Percentiles rank a stretch among this genome's conserved stretches.
phyloP scores from a whole-genome alignment of 2,113 vertebrate genomes.

The Halcyon senegalensis region DNA sequence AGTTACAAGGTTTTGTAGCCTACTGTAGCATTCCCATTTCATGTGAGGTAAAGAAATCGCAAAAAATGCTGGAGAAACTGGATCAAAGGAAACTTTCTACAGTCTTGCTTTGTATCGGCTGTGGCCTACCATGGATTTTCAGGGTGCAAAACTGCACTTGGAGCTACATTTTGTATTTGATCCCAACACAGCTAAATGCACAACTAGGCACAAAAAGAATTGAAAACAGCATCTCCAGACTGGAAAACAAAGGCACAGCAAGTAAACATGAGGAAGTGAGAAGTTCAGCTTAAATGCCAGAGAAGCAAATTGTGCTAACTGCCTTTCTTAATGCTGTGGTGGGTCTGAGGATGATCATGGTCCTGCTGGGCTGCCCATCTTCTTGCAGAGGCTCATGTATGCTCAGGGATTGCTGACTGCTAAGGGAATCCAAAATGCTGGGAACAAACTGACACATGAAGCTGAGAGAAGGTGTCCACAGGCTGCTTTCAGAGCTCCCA shows the following conservation, averaged over 20 bases:
- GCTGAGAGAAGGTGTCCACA: background rate
- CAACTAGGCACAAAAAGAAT: background rate
- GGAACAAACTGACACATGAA: background rate
- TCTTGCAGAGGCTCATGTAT: background rate
- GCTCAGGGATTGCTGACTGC: background rate
- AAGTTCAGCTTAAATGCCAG: constrained; percentile 36
- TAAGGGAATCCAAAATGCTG: background rate
- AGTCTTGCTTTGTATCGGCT: background rate
- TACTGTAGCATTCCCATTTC: background rate
- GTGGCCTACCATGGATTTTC: background rate
- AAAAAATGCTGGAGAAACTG: background rate
- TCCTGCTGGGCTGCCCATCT: background rate
- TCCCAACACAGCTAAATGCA: background rate
- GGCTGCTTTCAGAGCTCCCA: background rate
- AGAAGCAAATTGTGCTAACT: background rate
- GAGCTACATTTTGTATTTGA: background rate
- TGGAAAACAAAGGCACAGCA: constrained; percentile 52
- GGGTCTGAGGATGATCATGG: background rate
- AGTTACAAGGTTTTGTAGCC: background rate
- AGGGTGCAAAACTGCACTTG: background rate
- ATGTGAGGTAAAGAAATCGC: background rate
- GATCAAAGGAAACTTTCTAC: background rate
- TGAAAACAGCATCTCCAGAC: background rate
- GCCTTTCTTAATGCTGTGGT: background rate
- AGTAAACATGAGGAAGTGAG: constrained; percentile 20